Percentiles rank a stretch among this genome's conserved stretches.
Conservation (phyloP, 2,797 vertebrate species). For the Ficedula albicollis region DNA sequence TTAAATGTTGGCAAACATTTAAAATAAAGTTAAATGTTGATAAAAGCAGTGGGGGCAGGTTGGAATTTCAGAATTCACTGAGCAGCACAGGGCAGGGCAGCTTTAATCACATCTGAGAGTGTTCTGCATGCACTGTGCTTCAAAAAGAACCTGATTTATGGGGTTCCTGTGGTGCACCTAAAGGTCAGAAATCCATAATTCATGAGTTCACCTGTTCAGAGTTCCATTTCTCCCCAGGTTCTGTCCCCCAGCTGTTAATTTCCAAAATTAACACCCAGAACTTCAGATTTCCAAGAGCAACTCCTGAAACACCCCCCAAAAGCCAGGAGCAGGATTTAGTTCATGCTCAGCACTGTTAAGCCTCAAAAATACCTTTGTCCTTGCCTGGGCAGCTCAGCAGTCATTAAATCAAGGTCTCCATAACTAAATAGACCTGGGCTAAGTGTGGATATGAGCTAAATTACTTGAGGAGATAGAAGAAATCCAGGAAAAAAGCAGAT, state of each 20-base stretch:
- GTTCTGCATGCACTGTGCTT: background rate
- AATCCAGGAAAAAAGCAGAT: background rate
- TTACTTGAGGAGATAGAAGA: background rate
- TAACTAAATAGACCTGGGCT: background rate
- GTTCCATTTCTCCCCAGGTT: background rate
- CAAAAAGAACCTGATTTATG: background rate
- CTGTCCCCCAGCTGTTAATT: background rate
- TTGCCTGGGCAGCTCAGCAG: background rate
- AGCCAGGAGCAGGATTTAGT: background rate
- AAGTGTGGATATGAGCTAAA: background rate
- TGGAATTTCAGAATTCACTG: background rate
- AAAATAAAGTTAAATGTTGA: too few relatives aligned
- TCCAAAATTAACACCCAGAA: background rate
- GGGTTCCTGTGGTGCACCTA: background rate
- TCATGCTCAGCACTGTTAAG: background rate
- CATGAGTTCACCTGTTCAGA: background rate
- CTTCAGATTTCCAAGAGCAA: background rate
- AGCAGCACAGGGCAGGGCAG: background rate
- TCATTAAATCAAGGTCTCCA: background rate
- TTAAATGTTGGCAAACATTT: too few relatives aligned
- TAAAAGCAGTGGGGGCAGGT: accelerated
- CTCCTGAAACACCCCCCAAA: background rate
- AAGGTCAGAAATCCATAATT: background rate
- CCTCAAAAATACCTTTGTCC: background rate
- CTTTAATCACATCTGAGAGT: background rate